Percentiles rank a stretch among this genome's conserved stretches.
Evolutionary conservation across 2,797 vertebrate species (phyloP).

Genomic region (Pogoniulus pusillus): DNA sequence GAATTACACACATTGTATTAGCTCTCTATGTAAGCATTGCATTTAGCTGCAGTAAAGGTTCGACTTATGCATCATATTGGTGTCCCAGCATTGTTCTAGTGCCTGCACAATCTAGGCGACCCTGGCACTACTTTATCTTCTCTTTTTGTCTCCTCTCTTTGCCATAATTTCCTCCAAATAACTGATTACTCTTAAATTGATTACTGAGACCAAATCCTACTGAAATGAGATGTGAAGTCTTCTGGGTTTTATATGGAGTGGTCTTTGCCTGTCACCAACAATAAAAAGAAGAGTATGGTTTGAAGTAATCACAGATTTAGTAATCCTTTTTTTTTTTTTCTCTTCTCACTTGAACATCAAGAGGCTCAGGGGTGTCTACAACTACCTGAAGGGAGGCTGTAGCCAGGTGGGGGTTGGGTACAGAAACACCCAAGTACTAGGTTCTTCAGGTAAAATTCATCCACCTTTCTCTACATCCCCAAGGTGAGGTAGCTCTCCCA

Average conservation of each 20-base stretch:
- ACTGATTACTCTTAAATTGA: background rate
- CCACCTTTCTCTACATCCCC: background rate
- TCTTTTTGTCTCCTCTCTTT: background rate
- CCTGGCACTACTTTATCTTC: no score
- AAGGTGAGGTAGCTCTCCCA: background rate
- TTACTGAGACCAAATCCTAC: background rate
- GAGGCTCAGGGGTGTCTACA: no score
- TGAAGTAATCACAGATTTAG: background rate
- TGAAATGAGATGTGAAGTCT: background rate
- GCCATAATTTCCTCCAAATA: background rate
- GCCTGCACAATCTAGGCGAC: no score
- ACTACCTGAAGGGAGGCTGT: no score
- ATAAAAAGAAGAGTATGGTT: background rate
- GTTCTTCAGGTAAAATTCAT: background rate
- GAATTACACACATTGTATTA: no score
- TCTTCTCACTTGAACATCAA: background rate
- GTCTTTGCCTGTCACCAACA: background rate
- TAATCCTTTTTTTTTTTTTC: background rate
- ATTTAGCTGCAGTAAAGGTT: no score
- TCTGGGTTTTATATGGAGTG: background rate
- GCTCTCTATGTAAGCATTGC: no score
- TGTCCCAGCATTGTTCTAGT: no score
- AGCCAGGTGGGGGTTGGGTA: no score
- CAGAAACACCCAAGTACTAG: background rate
- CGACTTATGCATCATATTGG: no score